phyloP scores from a whole-genome alignment of 2,113 vertebrate species.

The Gobius niger region DNA sequence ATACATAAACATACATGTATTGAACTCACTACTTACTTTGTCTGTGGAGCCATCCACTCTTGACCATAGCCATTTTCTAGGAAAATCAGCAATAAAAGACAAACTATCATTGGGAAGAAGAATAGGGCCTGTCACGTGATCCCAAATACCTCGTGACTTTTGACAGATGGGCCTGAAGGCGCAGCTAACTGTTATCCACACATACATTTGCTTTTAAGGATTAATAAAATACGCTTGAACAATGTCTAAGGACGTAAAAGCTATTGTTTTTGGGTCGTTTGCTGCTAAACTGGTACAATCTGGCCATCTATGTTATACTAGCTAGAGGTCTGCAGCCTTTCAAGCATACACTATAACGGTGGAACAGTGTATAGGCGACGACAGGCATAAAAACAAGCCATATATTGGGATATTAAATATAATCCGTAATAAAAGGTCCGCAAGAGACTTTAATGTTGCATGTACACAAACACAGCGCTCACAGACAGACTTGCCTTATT shows the following conservation, averaged over 20 bases:
- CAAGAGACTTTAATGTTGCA: neutral
- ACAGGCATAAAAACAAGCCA: too few relatives aligned
- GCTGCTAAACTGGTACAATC: too few relatives aligned
- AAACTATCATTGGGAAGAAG: neutral
- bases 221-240: neutral
- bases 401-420: too few relatives aligned
- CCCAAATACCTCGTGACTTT: slow-evolving; percentile 1
- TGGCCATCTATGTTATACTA: too few relatives aligned
- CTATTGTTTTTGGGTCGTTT: neutral
- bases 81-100: slow-evolving; percentile 5
- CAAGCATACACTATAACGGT: neutral
- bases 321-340: neutral
- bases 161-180: neutral
- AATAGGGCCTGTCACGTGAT: slow-evolving; percentile 29
- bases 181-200: neutral
- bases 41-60: slow-evolving; percentile 80
- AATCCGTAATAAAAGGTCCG: neutral
- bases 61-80: slow-evolving; percentile 75
- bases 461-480: neutral
- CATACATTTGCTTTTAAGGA: neutral
- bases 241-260: neutral
- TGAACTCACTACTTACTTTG: slow-evolving; percentile 71
- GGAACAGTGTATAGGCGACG: too few relatives aligned
- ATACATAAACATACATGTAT: neutral
- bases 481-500: slow-evolving; percentile 34